Evolutionary conservation across 2,113 vertebrate species (phyloP), one percentile per base, ranked within the genome.

Genomic region (Tychaedon coryphoeus): DNA sequence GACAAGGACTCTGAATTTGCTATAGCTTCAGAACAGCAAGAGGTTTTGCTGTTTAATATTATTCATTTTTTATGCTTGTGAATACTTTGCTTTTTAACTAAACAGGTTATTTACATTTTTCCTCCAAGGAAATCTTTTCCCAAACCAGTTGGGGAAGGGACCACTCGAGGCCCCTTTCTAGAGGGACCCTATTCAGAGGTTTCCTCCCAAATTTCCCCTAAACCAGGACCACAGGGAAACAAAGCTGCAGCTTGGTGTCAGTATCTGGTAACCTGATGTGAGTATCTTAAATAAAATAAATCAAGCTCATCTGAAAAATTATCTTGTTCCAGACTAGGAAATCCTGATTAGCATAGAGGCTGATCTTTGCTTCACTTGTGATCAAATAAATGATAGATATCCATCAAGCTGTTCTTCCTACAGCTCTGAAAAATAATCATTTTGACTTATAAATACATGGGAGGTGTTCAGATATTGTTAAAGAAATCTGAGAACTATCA

Each of bases 401-500:
- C 33, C 40, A 93, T 90, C 40, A 70, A 92, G 56, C 50, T 85
- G 31, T 65, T 92, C 78, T 86, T 86, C 56, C 61, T 71, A 54
- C 34, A 67, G 56, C 26, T 92, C 72, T 88, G 74, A 61, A 88
- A 88, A 86, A 64, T 3, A 91, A 90, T 48, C 4, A 45, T 90
- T 93, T 88, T 73, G 36, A 7, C 40, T 92, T 90, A 86, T 90
- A 96, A 96, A 83, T 94, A 64, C 23, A 62, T 81, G 60, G 75
- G 85, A 92, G 34, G 64, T 84, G 43, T 84, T 91, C 53, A 89
- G 40, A 91, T 65, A 56, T 33, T 65, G 62, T 76, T 93, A 73
- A 54, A 66, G 50, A 89, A 71, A 93, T 71, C 60, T 88, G 74
- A 92, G 74, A 92, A 85, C 58, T 79, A 45, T 75, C 3, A 5